Percentiles rank a stretch among this genome's conserved stretches.
Conservation (phyloP, 2,888 invertebrate genomes). For the Beris morrisii region DNA sequence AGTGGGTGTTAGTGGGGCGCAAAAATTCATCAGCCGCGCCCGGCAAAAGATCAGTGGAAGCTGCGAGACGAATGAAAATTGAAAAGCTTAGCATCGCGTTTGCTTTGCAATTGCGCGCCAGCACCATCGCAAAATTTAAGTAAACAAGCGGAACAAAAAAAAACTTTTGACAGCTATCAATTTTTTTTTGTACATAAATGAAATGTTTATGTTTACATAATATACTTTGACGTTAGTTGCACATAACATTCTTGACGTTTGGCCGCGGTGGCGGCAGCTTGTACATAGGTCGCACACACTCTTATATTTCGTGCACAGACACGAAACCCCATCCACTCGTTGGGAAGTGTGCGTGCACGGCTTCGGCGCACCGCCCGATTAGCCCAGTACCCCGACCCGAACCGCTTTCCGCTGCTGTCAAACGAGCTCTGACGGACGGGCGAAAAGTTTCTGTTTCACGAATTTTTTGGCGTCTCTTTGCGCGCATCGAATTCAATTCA, state of each 20-base stretch:
- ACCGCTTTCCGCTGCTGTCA: too few species aligned
- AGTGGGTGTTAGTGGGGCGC: too few species aligned
- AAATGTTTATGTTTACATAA: slow-evolving; percentile 28
- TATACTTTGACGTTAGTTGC: slow-evolving; percentile 7
- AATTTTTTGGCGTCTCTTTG: slow-evolving; percentile 17
- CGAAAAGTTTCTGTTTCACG: too few species aligned
- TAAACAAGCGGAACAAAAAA: slow-evolving; percentile 14
- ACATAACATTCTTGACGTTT: slow-evolving; percentile 16
- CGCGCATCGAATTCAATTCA: slow-evolving; percentile 5
- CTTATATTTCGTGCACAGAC: not conserved
- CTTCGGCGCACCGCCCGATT: too few species aligned
- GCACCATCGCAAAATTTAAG: slow-evolving; percentile 6
- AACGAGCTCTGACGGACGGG: too few species aligned
- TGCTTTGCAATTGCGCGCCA: slow-evolving; percentile 21
- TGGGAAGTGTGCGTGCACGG: not conserved
- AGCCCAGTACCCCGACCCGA: too few species aligned
- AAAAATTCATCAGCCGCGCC: too few species aligned
- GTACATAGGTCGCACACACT: not conserved
- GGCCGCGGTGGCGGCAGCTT: not conserved
- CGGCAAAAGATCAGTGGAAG: too few species aligned
- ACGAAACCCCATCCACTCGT: not conserved
- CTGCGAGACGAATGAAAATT: too few species aligned
- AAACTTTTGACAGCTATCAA: not conserved
- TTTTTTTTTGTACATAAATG: slow-evolving; percentile 21
- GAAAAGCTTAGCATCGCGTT: too few species aligned